Percentiles rank a stretch among this genome's conserved stretches.
phyloP scores from a whole-genome alignment of 2,113 vertebrate species.

The Paratilapia polleni region DNA sequence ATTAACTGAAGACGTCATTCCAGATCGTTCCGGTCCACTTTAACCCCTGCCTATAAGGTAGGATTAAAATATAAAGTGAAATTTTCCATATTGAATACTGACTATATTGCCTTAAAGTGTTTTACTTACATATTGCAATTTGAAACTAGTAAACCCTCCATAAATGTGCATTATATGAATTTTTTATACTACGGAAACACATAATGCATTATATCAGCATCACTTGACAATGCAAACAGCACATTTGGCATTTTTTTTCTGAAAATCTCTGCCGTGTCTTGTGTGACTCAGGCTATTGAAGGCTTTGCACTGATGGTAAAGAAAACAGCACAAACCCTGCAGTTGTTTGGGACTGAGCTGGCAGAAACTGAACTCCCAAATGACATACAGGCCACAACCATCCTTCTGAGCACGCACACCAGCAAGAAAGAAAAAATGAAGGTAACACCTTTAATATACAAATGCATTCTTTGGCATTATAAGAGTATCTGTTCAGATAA shows the following conservation, averaged over 20 bases:
- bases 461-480: neutral
- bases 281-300: slow-evolving; percentile 90
- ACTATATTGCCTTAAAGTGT: neutral
- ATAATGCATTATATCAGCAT: neutral
- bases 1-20: neutral
- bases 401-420: slow-evolving; percentile 86
- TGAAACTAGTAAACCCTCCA: neutral
- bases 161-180: neutral
- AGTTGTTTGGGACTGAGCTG: slow-evolving; percentile 92
- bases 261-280: slow-evolving; percentile 10
- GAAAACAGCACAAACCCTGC: slow-evolving; percentile 92
- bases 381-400: slow-evolving; percentile 87
- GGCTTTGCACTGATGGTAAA: slow-evolving; percentile 96
- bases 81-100: neutral
- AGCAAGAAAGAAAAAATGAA: slow-evolving; percentile 91
- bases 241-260: neutral
- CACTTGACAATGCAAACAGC: neutral
- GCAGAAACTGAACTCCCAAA: slow-evolving; percentile 96
- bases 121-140: neutral
- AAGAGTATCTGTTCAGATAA: neutral
- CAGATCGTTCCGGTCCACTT: neutral
- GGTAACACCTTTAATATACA: slow-evolving; percentile 70
- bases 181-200: neutral
- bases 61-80: neutral
- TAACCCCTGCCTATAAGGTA: neutral